A percentile compares a stretch with the other conserved stretches of the same genome.
Conservation (phyloP, 1,140 invertebrate genomes). For the Magallana angulata region DNA sequence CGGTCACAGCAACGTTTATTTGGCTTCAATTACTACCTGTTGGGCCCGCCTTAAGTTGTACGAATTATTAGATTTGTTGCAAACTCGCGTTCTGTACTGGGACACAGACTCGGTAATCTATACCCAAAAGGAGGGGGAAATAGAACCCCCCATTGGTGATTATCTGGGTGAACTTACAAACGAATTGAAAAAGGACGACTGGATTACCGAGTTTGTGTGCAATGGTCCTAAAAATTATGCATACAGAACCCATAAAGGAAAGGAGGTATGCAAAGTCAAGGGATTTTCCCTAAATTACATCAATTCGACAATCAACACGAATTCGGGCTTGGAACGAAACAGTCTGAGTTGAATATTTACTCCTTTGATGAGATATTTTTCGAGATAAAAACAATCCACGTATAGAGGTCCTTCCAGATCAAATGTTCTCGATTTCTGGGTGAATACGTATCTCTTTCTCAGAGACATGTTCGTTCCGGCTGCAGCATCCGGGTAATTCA, state of each 20-base stretch:
- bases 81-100: conserved; percentile 73
- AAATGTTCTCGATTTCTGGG: conserved; percentile 23
- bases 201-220: conserved; percentile 50
- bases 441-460: conserved; percentile 37
- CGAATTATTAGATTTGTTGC: conserved; percentile 71
- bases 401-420: conserved; percentile 54
- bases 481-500: conserved; percentile 6
- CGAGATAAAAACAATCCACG: conserved; percentile 46
- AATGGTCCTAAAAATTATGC: conserved; percentile 58
- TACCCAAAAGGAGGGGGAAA: background rate
- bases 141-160: conserved; percentile 45
- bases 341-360: conserved; percentile 52
- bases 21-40: conserved; percentile 77
- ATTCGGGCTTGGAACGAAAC: conserved; percentile 40
- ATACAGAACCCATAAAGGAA: conserved; percentile 47
- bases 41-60: conserved; percentile 78
- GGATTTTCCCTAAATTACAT: conserved; percentile 57
- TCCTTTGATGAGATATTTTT: conserved; percentile 54
- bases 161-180: conserved; percentile 56
- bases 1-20: conserved; percentile 70
- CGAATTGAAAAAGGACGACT: conserved; percentile 44
- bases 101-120: conserved; percentile 76
- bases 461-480: conserved; percentile 37
- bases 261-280: conserved; percentile 56
- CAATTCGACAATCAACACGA: conserved; percentile 43